These are phyloP conservation scores for Penaeus vannamei DNA, from an alignment of 1,140 invertebrate species.

Conservation along the genomic window DNA sequence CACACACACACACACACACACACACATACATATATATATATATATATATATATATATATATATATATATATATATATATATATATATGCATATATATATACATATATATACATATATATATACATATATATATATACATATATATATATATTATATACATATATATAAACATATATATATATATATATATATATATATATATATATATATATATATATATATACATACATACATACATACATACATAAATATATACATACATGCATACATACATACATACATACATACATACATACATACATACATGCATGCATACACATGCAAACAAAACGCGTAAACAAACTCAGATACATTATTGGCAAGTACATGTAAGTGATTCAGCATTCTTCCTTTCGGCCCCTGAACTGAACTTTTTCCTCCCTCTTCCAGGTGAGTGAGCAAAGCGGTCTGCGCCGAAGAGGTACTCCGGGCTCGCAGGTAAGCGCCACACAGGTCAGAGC, in stretches of 20 bases:
- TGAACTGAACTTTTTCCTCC: too few relatives aligned
- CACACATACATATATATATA: background rate
- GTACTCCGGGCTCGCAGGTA: too few relatives aligned
- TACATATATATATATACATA: background rate
- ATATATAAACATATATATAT: background rate
- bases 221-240: background rate
- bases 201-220: background rate
- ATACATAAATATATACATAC: background rate
- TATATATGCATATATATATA: background rate
- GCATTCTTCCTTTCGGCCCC: too few relatives aligned
- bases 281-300: background rate
- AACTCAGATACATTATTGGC: too few relatives aligned
- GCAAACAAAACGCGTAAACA: too few relatives aligned
- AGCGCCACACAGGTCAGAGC: too few relatives aligned
- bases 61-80: background rate
- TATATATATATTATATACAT: background rate
- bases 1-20: background rate
- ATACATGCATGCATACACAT: background rate
- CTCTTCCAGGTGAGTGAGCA: too few relatives aligned
- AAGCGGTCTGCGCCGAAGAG: too few relatives aligned
- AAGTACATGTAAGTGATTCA: too few relatives aligned
- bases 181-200: background rate
- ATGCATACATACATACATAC: background rate
- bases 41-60: background rate
- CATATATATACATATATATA: background rate